Evolutionary conservation across 1,140 invertebrate genomes (phyloP).

Genomic region (Phocides pigmalion): DNA sequence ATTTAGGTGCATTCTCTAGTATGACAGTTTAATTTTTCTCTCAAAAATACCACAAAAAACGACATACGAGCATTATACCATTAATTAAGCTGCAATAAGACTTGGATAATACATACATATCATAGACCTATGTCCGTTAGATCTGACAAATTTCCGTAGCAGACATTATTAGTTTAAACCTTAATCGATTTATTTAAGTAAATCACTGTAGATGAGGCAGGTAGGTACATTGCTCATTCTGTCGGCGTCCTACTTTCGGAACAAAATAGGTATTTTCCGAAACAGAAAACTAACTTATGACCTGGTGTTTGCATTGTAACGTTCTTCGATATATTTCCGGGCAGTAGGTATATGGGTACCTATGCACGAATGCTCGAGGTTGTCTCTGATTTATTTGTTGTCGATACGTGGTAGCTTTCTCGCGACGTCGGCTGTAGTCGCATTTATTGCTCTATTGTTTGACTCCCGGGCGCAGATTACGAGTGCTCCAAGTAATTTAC

Average conservation of each 20-base stretch:
- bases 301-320: conserved; percentile 52
- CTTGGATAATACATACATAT: no score
- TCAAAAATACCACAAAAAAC: neutral
- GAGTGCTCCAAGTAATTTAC: conserved; percentile 62
- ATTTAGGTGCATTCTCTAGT: conserved; percentile 52
- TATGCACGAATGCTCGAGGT: conserved; percentile 52
- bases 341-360: conserved; percentile 37
- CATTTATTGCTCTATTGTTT: conserved; percentile 79
- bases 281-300: conserved; percentile 57
- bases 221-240: conserved; percentile 49
- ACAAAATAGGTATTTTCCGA: conserved; percentile 52
- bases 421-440: conserved; percentile 55
- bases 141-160: neutral
- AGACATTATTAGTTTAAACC: conserved; percentile 6
- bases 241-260: conserved; percentile 52
- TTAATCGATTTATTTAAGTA: conserved; percentile 40
- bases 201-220: conserved; percentile 54
- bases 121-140: no score
- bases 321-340: conserved; percentile 53
- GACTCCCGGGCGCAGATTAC: conserved; percentile 55
- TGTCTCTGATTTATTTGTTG: conserved; percentile 72
- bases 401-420: conserved; percentile 74
- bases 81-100: no score
- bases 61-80: no score
- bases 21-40: conserved; percentile 38